Evolutionary conservation across 2,797 vertebrate genomes (phyloP), one percentile per base, ranked within the genome.

Genomic region (Gallinago nigripennis): DNA sequence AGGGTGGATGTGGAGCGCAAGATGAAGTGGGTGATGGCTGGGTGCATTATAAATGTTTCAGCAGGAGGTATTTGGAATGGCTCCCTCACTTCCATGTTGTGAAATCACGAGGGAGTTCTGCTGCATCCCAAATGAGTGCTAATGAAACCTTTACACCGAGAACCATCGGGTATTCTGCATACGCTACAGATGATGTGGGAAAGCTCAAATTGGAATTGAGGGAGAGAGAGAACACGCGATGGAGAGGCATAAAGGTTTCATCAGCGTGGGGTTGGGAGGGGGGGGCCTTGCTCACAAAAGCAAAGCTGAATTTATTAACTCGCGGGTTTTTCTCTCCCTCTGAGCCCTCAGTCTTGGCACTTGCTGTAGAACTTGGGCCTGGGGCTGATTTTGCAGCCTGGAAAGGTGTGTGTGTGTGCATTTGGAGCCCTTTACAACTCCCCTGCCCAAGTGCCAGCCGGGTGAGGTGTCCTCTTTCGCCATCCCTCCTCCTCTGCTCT

Each of bases 101-200:
- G 76, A 82, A 97, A 95, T 92, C 89, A 79, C 79, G 61, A 93
- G 92, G 95, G 92, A 95, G 84, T 89, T 93, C 71, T 87, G 84
- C 88, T 96, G 94, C 94, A 96, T 96, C 95, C 92, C 95, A 92
- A 94, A 95, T 78, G 92, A 96, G 92, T 92, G 82, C 89, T 96
- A 96, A 96, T 94, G 92, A 96, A 97, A 96, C 91, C 91, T 95
- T 94, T 94, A 82, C 88, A 88, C 65, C 35, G 54, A 48, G 72
- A 80, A 81, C 82, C 85, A 63, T 86, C 87, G 17, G 71, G 82
- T 72, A 91, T 96, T 78, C 91, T 88, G 91, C 91, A 92, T 94
- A 86, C 91, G 91, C 85, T 89, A 71, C 82, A 63, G 48, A 83
- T n/a, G 82, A 94, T 82, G 84, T 95, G 94, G 94, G 94, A 92